Base-by-base conservation (phyloP, 2,113 vertebrate species). In the Ammospiza caudacuta region DNA sequence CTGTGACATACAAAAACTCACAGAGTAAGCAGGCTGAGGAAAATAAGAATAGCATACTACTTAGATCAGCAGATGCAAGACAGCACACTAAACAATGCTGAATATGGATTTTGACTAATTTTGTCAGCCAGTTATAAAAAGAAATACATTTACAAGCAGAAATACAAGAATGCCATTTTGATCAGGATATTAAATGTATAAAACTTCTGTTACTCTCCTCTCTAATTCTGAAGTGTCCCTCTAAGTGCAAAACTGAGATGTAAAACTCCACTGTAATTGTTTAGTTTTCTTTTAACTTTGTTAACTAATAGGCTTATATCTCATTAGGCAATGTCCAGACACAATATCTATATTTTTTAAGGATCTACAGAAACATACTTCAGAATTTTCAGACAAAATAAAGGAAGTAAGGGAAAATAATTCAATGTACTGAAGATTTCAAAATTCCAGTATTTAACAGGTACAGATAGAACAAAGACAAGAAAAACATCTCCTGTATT, bases 1-100 rank as follows among this genome's bases (percentile, higher is more conserved):
- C 99, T 99, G 95, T 43, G 75, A 63, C 35, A 94, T 5, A 93
- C 19, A 95, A 95, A 57, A 88, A 88, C 9, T 68, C 75, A 92
- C 28, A 84, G 46, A 5, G 0, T 83, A 77, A 94, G 77, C 15
- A 41, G 0, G 3, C 8, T 33, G 41, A 69, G 33, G 20, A 83
- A 61, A 92, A 49, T 9, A 17, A 75, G 35, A 64, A 75, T 15
- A 47, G 57, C 9, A 9, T 2, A 41, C 13, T 62, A 76, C 18
- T 85, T 54, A 61, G 9, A 68, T 63, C 14, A 86, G 39, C 68
- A 59, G 35, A 31, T 27, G 20, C 16, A 86, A 83, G 44, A 70
- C 44, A 84, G 47, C 47, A 82, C 23, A 58, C 25, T 49, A 62
- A 76, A 22, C 12, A 6, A 33, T 11, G 9, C 7, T 59, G 46